Evolutionary conservation across 2,888 invertebrate species (phyloP), one percentile per base, ranked within the genome.

Genomic region (Agrotis puta): DNA sequence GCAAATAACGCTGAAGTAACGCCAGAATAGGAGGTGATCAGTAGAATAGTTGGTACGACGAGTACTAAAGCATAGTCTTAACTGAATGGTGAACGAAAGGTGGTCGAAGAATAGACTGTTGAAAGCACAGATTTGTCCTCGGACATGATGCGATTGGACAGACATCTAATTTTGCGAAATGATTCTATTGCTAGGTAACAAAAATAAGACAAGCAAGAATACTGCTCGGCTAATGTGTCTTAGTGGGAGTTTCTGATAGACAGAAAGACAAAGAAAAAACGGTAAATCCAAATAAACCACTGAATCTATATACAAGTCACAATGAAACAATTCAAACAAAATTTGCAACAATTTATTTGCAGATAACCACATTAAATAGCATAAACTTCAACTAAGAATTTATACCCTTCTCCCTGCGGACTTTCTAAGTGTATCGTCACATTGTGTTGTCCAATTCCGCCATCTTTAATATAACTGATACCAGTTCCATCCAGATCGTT

Each of bases 371-470:
- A 74, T 79, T 58, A 67, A 70, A 73, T 64, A 33, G 86, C 88
- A 67, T 85, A 89, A 6, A 90, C 87, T 54, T 88, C 74, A 0
- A 90, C 78, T 7, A 88, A n/a, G 27, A 87, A 89, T 51, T 87
- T 87, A 33, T 86, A 90, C 0, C 90, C 89, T 2, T 69, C 39
- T 2, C 87, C 86, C 3, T 71, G 77, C 4, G n/a, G n/a, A 57
- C 87, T 81, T 47, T 86, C 70, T 20, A 91, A 73, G 50, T 82
- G 83, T 4, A 91, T 84, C 0, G 85, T 85, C 2, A 89, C 88
- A 22, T 79, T 83, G 3, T 61, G 72, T 5, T 61, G 45, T 2
- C 88, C 88, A 11, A 90, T n/a, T 0, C 90, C 90, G 0, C 90
- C 90, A 4, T 71, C 14, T 6, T 71, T 82, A n/a, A 89, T 81